Conservation (phyloP, 2,888 invertebrate species). For the Pristionchus exspectatus region DNA sequence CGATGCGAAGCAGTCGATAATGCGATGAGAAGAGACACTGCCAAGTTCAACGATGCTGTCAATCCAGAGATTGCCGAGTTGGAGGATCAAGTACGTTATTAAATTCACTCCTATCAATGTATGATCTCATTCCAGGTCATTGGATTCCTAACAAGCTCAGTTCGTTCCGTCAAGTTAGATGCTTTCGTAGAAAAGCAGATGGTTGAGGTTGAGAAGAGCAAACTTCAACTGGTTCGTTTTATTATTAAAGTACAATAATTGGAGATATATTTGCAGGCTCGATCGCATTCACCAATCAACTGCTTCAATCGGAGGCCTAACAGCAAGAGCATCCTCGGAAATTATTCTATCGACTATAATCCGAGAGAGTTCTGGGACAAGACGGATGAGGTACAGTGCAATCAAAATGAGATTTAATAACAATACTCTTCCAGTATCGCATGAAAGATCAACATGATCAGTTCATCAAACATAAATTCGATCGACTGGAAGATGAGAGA, state of each 20-base stretch:
- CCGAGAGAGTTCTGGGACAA: conserved; percentile 26
- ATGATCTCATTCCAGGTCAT: neutral
- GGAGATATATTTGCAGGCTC: neutral
- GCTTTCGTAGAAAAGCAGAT: conserved; percentile 46
- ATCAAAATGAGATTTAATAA: neutral
- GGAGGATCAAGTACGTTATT: conserved; percentile 23
- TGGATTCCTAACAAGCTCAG: conserved; percentile 13
- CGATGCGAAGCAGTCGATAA: conserved; percentile 12
- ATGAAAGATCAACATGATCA: neutral
- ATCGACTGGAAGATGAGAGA: neutral
- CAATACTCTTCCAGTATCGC: neutral
- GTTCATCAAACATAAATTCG: neutral
- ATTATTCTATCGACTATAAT: conserved; percentile 24
- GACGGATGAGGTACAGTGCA: neutral
- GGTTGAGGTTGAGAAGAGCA: conserved; percentile 16
- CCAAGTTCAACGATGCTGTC: neutral
- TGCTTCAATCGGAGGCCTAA: conserved; percentile 24
- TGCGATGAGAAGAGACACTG: conserved; percentile 16
- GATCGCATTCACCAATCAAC: conserved; percentile 6
- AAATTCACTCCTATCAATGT: neutral
- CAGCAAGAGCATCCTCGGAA: conserved; percentile 39
- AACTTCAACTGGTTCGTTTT: neutral
- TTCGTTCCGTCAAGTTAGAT: neutral
- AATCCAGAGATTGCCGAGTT: neutral
- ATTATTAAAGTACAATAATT: neutral